Evolutionary conservation across 2,113 vertebrate species (phyloP).

Genomic region (Apus apus): DNA sequence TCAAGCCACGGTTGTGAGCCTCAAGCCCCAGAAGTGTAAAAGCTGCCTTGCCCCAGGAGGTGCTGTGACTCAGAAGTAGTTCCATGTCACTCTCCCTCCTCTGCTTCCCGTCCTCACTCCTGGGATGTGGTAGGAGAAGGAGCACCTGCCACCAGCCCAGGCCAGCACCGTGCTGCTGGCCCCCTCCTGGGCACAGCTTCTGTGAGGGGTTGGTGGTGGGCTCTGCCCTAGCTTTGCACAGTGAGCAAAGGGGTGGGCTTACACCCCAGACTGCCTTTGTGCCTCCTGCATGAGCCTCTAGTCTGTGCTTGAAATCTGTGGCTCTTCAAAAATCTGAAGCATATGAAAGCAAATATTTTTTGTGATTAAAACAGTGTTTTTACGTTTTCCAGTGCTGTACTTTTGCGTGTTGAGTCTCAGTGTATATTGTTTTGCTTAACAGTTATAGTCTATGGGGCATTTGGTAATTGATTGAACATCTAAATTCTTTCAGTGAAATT

Average conservation of each 20-base stretch:
- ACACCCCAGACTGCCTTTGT: background rate
- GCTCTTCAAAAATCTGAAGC: background rate
- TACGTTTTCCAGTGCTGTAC: background rate
- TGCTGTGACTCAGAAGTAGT: background rate
- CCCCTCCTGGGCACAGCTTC: background rate
- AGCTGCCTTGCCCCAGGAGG: background rate
- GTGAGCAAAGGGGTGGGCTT: background rate
- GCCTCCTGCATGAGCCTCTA: accelerated
- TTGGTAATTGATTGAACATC: background rate
- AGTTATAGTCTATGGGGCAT: background rate
- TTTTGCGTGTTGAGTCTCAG: background rate
- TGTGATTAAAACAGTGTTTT: background rate
- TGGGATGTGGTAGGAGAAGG: background rate
- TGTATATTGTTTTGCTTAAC: background rate
- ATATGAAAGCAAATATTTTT: background rate
- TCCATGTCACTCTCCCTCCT: background rate
- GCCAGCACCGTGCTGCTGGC: background rate
- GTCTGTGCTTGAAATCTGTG: background rate
- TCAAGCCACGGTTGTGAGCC: background rate
- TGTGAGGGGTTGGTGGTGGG: background rate
- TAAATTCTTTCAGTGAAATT: background rate
- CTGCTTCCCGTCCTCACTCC: background rate
- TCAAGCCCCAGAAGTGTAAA: background rate
- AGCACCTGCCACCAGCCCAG: background rate
- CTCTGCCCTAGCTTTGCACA: background rate